Evolutionary conservation across 2,113 vertebrate genomes (phyloP).

Genomic region (Lipophrys pholis): DNA sequence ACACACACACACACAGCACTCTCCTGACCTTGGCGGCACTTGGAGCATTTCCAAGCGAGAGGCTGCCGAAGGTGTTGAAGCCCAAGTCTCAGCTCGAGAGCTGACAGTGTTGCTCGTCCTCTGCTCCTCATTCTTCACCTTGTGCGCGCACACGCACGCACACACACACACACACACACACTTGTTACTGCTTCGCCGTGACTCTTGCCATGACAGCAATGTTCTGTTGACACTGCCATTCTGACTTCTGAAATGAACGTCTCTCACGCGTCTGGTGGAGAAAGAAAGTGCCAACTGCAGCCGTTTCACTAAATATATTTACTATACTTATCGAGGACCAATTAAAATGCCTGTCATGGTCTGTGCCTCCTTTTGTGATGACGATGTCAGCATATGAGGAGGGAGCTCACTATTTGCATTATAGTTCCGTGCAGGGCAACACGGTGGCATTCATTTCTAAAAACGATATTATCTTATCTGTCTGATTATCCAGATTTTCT

Average conservation of each 20-base stretch:
- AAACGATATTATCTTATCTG: conserved; percentile 23
- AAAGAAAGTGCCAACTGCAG: conserved; percentile 47
- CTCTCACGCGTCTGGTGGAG: neutral
- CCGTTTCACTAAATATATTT: conserved; percentile 31
- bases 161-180: neutral
- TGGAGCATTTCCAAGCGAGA: conserved; percentile 58
- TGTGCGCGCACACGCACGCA: conserved; percentile 11
- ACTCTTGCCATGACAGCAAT: conserved; percentile 17
- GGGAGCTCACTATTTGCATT: conserved; percentile 31
- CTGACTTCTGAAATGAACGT: conserved; percentile 29
- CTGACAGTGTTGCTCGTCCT: conserved; percentile 53
- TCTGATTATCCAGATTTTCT: conserved; percentile 10
- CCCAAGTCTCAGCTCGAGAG: conserved; percentile 43
- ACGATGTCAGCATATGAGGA: conserved; percentile 13
- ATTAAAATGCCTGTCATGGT: conserved; percentile 47
- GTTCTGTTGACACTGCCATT: conserved; percentile 42
- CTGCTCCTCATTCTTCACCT: conserved; percentile 46
- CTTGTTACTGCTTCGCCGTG: conserved; percentile 11
- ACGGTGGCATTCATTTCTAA: conserved; percentile 7
- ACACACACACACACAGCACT: conserved; percentile 20
- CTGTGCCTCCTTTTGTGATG: conserved; percentile 30
- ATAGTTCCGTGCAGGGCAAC: conserved; percentile 36
- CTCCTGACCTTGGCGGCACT: conserved; percentile 67
- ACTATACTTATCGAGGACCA: conserved; percentile 17
- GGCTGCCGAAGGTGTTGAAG: conserved; percentile 64